phyloP scores from a whole-genome alignment of 92 coral and sea anemone species.

The Pocillopora meandrina region DNA sequence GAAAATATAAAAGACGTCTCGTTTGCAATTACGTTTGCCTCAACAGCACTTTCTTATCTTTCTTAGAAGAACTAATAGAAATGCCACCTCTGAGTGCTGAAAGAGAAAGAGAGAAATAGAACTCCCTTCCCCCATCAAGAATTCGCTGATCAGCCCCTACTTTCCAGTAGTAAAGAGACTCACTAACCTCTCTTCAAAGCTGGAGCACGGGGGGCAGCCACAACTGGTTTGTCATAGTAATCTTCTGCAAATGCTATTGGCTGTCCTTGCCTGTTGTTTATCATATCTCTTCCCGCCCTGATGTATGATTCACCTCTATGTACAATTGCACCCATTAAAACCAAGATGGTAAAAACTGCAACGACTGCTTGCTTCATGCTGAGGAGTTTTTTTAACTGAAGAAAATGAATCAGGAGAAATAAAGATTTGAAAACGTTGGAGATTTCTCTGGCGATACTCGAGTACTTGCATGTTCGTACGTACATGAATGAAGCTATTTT shows the following conservation, averaged over 20 bases:
- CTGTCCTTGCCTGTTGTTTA: background rate
- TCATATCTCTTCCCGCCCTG: conserved; percentile 26
- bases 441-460: background rate
- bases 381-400: background rate
- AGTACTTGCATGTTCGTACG: background rate
- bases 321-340: conserved; percentile 7
- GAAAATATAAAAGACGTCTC: too few relatives aligned
- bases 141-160: too few relatives aligned
- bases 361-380: conserved; percentile 18
- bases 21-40: too few relatives aligned
- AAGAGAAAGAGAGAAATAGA: too few relatives aligned
- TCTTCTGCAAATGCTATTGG: background rate
- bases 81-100: too few relatives aligned
- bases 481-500: too few relatives aligned
- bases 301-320: conserved; percentile 25
- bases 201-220: background rate
- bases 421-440: background rate
- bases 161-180: too few relatives aligned
- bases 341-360: background rate
- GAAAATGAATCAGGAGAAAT: background rate
- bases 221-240: background rate
- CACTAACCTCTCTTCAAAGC: conserved; percentile 2
- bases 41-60: too few relatives aligned
- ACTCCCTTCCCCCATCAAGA: background rate
- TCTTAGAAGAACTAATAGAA: too few relatives aligned